Percentiles rank a stretch among this genome's conserved stretches.
Evolutionary conservation across 2,113 vertebrate genomes (phyloP).

Genomic region (Ariopsis seemanni): DNA sequence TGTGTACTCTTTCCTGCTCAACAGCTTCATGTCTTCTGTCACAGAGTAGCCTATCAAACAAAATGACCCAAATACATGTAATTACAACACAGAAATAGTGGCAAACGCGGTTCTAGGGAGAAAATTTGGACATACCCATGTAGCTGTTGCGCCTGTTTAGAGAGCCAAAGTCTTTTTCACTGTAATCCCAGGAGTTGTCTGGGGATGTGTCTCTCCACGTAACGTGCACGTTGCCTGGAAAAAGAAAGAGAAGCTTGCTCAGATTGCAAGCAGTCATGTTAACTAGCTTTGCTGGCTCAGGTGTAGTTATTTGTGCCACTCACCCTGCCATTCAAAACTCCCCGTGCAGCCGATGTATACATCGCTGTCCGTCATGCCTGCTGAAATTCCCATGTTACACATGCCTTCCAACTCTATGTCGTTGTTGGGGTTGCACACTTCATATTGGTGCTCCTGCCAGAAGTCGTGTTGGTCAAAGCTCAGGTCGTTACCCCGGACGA

Average conservation of each 20-base stretch:
- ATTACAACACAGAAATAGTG: neutral
- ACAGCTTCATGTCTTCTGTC: slow-evolving; percentile 73
- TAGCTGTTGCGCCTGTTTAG: slow-evolving; percentile 63
- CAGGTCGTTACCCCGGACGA: slow-evolving; percentile 84
- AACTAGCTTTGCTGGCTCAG: neutral
- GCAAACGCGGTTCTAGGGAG: neutral
- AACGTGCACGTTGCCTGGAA: slow-evolving; percentile 72
- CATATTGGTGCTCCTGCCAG: slow-evolving; percentile 84
- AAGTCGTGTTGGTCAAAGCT: slow-evolving; percentile 72
- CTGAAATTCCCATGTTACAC: slow-evolving; percentile 92
- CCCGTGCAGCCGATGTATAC: slow-evolving; percentile 82
- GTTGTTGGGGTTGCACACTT: slow-evolving; percentile 82
- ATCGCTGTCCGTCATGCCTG: slow-evolving; percentile 78
- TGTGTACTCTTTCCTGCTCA: slow-evolving; percentile 71
- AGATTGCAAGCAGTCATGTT: neutral
- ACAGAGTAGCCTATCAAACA: slow-evolving; percentile 80
- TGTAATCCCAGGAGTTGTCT: slow-evolving; percentile 50
- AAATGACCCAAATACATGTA: neutral
- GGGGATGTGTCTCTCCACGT: slow-evolving; percentile 65
- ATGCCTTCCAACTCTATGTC: slow-evolving; percentile 78
- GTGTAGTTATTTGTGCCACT: neutral
- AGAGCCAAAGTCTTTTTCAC: slow-evolving; percentile 45
- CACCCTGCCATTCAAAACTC: slow-evolving; percentile 90
- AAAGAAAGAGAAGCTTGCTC: slow-evolving; percentile 49
- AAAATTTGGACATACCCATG: slow-evolving; percentile 62